Base-by-base conservation (phyloP, 1,140 invertebrate genomes). In the Heliconius nattereri region DNA sequence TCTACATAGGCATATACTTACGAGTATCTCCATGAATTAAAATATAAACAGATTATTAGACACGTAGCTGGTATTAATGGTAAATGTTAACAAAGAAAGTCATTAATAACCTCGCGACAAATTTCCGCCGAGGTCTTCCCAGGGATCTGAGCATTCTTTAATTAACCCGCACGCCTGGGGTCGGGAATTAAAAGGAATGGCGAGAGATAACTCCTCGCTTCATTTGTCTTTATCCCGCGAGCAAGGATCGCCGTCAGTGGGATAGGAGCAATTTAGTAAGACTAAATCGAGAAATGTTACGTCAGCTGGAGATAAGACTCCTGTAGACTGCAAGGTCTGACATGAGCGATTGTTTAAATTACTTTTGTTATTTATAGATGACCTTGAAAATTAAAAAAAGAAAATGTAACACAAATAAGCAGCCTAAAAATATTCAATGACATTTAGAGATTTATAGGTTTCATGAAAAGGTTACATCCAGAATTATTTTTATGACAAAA, bases 201-300 rank as follows among this genome's bases (percentile, higher is more conserved):
- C 78, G 84, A 83, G 83, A 88, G 84, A 91, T 87, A 88, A 85
- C 86, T 83, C 82, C 71, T 81, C 73, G 82, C 70, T 66, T 80
- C 85, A 88, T 90, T 91, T 89, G 85, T 91, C 89, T 90, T 83
- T 85, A 90, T 89, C 85, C 83, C 72, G 78, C 74, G 79, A 80
- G 73, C 80, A 81, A 78, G 78, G 78, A 78, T 75, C 71, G 81
- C 81, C 81, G 75, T 23, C 71, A 76, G 78, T 76, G 37, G 81
- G 71, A 81, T 78, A 78, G 79, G 82, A 81, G 81, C 75, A 83
- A 84, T 84, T 84, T 83, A 73, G 73, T 57, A 77, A 81, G 54
- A 52, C 72, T 49, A 70, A 78, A 74, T 78, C 54, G n/a, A 70
- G 72, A 73, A 74, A 74, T 74, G 54, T 78, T 70, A 19, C 40